phyloP scores from a whole-genome alignment of 1,140 invertebrate genomes.

The Lordiphosa stackelbergi region DNA sequence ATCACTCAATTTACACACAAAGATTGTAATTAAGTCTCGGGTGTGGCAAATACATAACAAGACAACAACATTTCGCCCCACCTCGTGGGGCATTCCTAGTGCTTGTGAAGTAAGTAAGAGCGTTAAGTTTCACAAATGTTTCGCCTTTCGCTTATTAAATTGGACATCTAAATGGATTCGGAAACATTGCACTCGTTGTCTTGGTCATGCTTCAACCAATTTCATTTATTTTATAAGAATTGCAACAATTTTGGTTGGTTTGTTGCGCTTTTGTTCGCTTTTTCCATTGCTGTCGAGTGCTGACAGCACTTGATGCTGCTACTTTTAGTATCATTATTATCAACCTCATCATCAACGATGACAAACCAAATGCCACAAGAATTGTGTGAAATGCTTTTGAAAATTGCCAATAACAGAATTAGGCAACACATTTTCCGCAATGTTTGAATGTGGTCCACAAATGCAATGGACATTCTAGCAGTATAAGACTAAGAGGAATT shows the following conservation, averaged over 20 bases:
- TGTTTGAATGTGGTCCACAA: constrained; percentile 1
- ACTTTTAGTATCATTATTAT: constrained; percentile 18
- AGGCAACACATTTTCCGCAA: constrained; percentile 3
- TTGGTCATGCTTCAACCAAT: constrained; percentile 28
- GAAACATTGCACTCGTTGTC: constrained; percentile 27
- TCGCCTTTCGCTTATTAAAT: constrained; percentile 35
- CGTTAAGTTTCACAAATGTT: constrained; percentile 17
- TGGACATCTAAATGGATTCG: constrained; percentile 51
- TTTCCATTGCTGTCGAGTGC: constrained; percentile 9
- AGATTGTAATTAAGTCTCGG: constrained; percentile 36
- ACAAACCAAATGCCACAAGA: constrained; percentile 44
- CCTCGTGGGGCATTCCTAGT: no score
- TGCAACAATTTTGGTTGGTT: constrained; percentile 21
- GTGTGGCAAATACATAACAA: neutral
- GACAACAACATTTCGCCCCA: constrained; percentile 1
- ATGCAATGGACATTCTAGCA: no score
- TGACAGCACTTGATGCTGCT: constrained; percentile 15
- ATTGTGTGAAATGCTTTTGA: constrained; percentile 34
- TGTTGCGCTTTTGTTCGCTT: constrained; percentile 1
- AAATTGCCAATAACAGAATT: constrained; percentile 37
- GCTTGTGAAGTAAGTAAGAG: neutral
- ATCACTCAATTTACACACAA: constrained; percentile 24
- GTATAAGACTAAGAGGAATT: no score
- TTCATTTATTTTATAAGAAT: constrained; percentile 25
- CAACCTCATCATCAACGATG: constrained; percentile 12